Percentiles rank a stretch among this genome's conserved stretches.
These are phyloP conservation scores for Zonitis immaculata DNA, from an alignment of 2,888 invertebrate genomes.

Conservation along the genomic window DNA sequence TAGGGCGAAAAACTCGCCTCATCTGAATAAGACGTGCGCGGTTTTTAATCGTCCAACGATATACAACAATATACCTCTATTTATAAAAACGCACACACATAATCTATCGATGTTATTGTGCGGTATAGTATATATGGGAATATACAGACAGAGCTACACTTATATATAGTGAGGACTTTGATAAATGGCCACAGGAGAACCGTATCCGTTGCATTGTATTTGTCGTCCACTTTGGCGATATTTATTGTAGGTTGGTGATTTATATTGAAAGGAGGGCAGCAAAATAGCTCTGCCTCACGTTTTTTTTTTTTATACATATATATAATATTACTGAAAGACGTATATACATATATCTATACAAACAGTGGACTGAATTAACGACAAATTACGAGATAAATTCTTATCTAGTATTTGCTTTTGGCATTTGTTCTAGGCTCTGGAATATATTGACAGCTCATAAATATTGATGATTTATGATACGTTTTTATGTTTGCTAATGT, in stretches of 20 bases:
- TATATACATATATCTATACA: no score
- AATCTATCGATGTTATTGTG: not conserved
- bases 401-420: slow-evolving; percentile 20
- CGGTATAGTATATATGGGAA: not conserved
- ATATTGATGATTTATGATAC: slow-evolving; percentile 17
- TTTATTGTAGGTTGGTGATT: slow-evolving; percentile 41
- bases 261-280: slow-evolving; percentile 31
- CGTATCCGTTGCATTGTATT: slow-evolving; percentile 37
- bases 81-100: not conserved
- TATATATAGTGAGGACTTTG: slow-evolving; percentile 10
- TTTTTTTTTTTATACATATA: slow-evolving; percentile 8
- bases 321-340: slow-evolving; percentile 31
- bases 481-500: slow-evolving; percentile 16
- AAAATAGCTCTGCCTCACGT: slow-evolving; percentile 25
- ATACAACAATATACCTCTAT: slow-evolving; percentile 13
- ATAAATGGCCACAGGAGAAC: slow-evolving; percentile 17
- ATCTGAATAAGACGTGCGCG: slow-evolving; percentile 36
- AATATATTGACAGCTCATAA: slow-evolving; percentile 21
- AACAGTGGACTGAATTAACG: slow-evolving; percentile 35
- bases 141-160: not conserved
- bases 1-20: slow-evolving; percentile 30
- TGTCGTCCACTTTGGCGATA: slow-evolving; percentile 42
- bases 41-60: slow-evolving; percentile 37
- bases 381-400: slow-evolving; percentile 34
- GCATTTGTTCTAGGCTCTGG: slow-evolving; percentile 11